Percentiles rank a stretch among this genome's conserved stretches.
These are phyloP conservation scores for Drosophila subpulchrella DNA, from an alignment of 1,140 invertebrate genomes.

Conservation along the genomic window DNA sequence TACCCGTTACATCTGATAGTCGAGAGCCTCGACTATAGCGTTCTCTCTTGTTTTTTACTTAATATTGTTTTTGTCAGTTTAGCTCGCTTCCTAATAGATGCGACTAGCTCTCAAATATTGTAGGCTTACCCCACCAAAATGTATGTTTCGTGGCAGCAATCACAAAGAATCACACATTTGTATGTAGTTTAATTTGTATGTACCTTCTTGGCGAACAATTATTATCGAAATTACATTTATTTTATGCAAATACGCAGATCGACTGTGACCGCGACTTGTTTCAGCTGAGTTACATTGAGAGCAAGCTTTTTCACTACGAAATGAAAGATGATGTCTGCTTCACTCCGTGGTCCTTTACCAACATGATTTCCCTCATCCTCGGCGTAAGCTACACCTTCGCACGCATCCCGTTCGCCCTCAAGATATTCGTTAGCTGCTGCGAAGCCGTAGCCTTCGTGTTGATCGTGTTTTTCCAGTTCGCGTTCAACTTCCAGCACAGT, in stretches of 20 bases:
- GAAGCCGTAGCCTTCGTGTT: conserved; percentile 89
- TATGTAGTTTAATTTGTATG: too few relatives aligned
- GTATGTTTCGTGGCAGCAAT: too few relatives aligned
- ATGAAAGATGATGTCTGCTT: conserved; percentile 78
- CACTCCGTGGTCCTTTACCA: conserved; percentile 90
- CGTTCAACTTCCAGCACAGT: conserved; percentile 86
- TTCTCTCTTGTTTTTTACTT: too few relatives aligned
- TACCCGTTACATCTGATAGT: too few relatives aligned
- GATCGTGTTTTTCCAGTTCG: conserved; percentile 87
- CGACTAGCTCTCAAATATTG: too few relatives aligned
- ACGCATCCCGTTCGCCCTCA: conserved; percentile 92
- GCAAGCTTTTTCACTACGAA: conserved; percentile 54
- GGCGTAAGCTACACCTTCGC: conserved; percentile 92
- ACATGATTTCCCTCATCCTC: conserved; percentile 91
- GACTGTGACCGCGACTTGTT: conserved; percentile 27
- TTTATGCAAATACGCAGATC: conserved; percentile 4
- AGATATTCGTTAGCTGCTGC: conserved; percentile 88
- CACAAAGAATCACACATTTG: too few relatives aligned
- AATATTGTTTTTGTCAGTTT: too few relatives aligned
- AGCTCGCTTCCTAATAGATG: too few relatives aligned
- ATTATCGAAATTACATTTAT: neutral
- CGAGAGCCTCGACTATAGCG: too few relatives aligned
- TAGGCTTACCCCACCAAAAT: too few relatives aligned
- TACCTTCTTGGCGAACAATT: too few relatives aligned
- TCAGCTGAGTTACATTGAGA: conserved; percentile 36